phyloP scores from a whole-genome alignment of 2,797 vertebrate genomes.

The Gallinago nigripennis region DNA sequence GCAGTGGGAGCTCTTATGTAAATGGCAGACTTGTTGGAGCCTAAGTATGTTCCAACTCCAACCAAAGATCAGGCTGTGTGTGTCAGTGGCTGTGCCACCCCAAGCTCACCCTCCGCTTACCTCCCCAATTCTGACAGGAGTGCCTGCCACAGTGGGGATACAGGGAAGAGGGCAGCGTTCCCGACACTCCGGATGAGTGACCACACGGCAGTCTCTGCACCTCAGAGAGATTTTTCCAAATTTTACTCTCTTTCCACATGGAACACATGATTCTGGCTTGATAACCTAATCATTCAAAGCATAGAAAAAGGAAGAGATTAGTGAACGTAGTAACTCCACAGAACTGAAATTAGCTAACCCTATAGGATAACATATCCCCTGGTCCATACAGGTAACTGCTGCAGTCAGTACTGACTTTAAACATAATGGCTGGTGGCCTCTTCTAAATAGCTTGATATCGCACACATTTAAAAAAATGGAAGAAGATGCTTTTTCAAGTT shows the following conservation, averaged over 20 bases:
- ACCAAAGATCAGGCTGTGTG: not conserved
- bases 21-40: not conserved
- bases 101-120: conserved; percentile 50
- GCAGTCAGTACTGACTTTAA: not conserved
- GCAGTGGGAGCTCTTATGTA: not conserved
- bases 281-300: conserved; percentile 83
- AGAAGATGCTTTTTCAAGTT: not conserved
- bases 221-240: conserved; percentile 95
- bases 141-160: conserved; percentile 86
- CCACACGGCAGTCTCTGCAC: conserved; percentile 92
- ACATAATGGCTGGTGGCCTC: not conserved
- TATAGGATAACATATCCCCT: rapidly evolving
- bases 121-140: conserved; percentile 89
- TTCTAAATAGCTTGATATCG: not conserved
- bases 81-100: not conserved
- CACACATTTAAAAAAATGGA: not conserved
- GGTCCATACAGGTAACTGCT: not conserved
- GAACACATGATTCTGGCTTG: conserved; percentile 96
- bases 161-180: conserved; percentile 95
- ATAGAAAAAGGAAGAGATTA: not conserved
- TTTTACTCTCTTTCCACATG: conserved; percentile 95
- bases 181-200: conserved; percentile 91
- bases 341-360: too few relatives aligned
- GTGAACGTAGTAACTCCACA: not conserved
- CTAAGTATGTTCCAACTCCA: not conserved